Percentiles rank a stretch among this genome's conserved stretches.
phyloP scores from a whole-genome alignment of 2,797 vertebrate genomes.

The Otolemur crassicaudatus region DNA sequence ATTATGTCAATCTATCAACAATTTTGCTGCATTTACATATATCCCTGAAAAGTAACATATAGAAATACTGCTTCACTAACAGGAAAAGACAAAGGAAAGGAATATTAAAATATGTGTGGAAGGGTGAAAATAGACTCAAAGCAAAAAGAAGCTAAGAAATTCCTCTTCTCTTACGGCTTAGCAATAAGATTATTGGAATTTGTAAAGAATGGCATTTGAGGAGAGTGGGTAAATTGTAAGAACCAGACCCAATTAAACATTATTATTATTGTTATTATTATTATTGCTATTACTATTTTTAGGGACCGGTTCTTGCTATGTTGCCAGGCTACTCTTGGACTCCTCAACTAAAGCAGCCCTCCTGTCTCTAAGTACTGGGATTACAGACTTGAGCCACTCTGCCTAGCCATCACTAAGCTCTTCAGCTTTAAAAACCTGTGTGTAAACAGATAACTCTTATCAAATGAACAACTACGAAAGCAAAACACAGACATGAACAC shows the following conservation, averaged over 20 bases:
- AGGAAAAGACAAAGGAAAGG: conserved; percentile 17
- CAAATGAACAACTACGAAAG: conserved; percentile 71
- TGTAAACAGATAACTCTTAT: conserved; percentile 77
- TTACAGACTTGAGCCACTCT: neutral
- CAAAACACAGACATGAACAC: conserved; percentile 43
- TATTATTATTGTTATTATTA: neutral
- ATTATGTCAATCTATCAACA: neutral
- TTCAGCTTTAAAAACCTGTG: conserved; percentile 28
- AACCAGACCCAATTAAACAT: neutral
- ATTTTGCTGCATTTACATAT: neutral
- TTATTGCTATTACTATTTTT: neutral
- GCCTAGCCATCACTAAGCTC: neutral
- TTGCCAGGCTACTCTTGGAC: neutral
- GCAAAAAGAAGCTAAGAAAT: neutral
- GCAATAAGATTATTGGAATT: neutral
- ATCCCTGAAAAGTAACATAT: neutral
- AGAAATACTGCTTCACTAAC: neutral
- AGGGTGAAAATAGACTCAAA: neutral
- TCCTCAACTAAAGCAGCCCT: neutral
- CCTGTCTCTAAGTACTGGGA: neutral
- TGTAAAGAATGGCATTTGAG: conserved; percentile 45
- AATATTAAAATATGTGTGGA: conserved; percentile 25
- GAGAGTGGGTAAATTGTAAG: conserved; percentile 48
- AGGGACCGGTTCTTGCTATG: neutral
- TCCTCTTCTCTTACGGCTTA: neutral